Conservation (phyloP, 2,113 vertebrate species). For the Formicarius rufipectus region DNA sequence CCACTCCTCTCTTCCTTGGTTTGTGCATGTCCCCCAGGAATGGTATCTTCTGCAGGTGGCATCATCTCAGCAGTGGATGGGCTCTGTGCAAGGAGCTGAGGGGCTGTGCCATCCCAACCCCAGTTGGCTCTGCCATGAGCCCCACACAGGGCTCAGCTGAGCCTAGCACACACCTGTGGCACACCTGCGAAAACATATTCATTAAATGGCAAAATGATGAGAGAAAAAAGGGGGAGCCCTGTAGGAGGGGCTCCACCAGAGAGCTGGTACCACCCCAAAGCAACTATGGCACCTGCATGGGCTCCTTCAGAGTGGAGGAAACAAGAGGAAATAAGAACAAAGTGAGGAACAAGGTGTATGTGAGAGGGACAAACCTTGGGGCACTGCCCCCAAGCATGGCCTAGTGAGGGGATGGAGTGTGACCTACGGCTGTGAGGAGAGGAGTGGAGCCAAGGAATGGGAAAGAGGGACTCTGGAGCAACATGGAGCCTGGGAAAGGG, state of each 20-base stretch:
- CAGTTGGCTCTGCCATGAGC: not conserved
- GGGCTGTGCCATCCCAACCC: not conserved
- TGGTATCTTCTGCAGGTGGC: no score
- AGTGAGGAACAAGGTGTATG: not conserved
- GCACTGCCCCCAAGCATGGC: not conserved
- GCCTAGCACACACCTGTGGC: not conserved
- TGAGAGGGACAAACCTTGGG: not conserved
- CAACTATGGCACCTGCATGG: no score
- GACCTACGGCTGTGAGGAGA: rapidly evolving
- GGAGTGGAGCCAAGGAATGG: not conserved
- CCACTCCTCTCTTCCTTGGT: not conserved
- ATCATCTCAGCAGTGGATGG: not conserved
- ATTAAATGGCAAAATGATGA: not conserved
- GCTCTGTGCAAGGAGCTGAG: not conserved
- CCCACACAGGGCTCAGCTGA: no score
- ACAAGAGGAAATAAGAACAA: not conserved
- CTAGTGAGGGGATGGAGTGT: not conserved
- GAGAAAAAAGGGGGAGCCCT: not conserved
- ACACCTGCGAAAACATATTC: not conserved
- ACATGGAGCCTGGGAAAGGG: not conserved
- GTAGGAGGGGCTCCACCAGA: rapidly evolving
- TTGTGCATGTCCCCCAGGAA: not conserved
- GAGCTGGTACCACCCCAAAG: not conserved
- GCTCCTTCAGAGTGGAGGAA: not conserved
- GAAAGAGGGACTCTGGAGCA: not conserved